Conservation (phyloP, 2,113 vertebrate species). For the Onychostruthus taczanowskii region DNA sequence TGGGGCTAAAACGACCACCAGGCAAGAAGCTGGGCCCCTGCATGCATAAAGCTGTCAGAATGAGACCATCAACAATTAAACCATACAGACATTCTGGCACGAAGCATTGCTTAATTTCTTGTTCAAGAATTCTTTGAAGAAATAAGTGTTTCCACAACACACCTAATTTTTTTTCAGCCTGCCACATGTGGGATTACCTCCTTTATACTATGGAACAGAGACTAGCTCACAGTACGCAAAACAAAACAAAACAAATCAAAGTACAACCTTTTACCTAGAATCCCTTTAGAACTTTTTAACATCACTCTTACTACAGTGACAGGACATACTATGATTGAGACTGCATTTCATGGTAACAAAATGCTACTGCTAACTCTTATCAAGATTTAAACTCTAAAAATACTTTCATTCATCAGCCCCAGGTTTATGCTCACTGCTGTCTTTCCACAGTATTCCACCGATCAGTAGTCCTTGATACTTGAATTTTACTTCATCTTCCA, state of each 20-base stretch:
- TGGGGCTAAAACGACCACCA: not conserved
- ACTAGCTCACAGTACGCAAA: not conserved
- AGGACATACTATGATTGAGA: not conserved
- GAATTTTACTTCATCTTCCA: not conserved
- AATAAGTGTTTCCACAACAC: not conserved
- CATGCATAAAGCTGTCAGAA: not conserved
- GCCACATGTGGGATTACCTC: not conserved
- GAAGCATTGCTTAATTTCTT: not conserved
- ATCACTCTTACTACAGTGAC: not conserved
- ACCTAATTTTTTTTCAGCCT: not conserved
- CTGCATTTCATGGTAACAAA: not conserved
- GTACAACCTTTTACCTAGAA: not conserved
- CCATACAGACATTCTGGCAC: not conserved
- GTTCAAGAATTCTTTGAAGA: not conserved
- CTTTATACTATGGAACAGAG: not conserved
- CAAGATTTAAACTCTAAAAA: not conserved
- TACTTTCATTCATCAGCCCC: not conserved
- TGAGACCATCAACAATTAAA: constrained; percentile 1
- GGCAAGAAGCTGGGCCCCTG: not conserved
- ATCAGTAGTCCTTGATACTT: not conserved
- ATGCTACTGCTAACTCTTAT: not conserved
- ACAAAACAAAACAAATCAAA: not conserved
- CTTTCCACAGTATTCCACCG: not conserved
- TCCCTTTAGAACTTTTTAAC: not conserved
- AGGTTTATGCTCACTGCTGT: not conserved